These are phyloP conservation scores for Agrochola lota DNA, from an alignment of 2,888 invertebrate genomes.

Conservation along the genomic window DNA sequence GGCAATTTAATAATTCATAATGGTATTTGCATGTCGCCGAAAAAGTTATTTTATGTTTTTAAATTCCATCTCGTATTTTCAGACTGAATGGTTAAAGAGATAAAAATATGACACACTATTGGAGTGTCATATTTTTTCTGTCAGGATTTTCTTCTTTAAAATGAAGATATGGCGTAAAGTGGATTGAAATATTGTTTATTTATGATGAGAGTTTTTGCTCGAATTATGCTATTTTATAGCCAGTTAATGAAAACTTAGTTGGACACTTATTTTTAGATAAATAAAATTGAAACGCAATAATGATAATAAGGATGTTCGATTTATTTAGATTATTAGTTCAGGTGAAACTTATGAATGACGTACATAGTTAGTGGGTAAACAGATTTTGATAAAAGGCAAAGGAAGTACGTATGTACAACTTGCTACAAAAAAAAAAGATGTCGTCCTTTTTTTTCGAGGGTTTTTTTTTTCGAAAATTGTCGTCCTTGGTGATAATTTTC, in stretches of 20 bases:
- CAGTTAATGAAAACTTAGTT: no score
- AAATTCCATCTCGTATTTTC: constrained; percentile 36
- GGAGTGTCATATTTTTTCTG: no score
- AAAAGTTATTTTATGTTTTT: constrained; percentile 22
- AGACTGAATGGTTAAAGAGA: constrained; percentile 28
- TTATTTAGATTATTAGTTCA: constrained; percentile 2
- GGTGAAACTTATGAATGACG: constrained; percentile 1
- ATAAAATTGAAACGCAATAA: not conserved
- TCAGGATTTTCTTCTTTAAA: constrained; percentile 30
- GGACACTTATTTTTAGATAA: not conserved
- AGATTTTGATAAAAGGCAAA: not conserved
- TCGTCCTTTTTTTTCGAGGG: no score
- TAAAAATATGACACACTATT: constrained; percentile 21
- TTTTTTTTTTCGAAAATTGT: no score
- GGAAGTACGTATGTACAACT: no score
- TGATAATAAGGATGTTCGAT: not conserved
- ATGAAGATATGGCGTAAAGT: constrained; percentile 39
- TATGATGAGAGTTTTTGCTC: constrained; percentile 9
- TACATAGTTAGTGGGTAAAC: not conserved
- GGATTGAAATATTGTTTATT: constrained; percentile 49
- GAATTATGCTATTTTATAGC: not conserved
- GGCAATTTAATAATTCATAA: constrained; percentile 41
- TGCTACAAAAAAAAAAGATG: no score
- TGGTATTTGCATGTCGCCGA: constrained; percentile 41
- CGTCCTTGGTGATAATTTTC: no score